Evolutionary conservation across 1,140 invertebrate species (phyloP).

Genomic region (Megathymus violae): DNA sequence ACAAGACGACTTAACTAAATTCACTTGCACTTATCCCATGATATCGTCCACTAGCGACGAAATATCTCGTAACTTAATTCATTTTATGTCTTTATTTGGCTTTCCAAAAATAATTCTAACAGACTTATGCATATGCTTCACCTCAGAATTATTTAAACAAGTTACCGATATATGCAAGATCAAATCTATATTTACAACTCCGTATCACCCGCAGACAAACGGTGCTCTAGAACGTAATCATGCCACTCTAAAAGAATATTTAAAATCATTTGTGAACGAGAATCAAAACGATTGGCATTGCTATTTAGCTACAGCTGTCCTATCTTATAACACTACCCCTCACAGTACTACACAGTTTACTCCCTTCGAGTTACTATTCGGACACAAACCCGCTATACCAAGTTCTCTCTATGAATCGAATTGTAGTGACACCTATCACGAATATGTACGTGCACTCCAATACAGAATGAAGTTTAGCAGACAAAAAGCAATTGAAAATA

Average conservation of each 20-base stretch:
- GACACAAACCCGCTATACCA: neutral
- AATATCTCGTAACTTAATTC: neutral
- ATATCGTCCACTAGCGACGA: neutral
- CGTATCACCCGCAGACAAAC: neutral
- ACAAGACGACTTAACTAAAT: conserved; percentile 57
- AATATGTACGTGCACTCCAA: conserved; percentile 23
- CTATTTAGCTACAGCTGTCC: conserved; percentile 42
- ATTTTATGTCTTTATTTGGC: neutral
- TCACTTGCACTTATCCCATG: conserved; percentile 47
- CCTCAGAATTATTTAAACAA: neutral
- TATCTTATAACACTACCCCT: conserved; percentile 49
- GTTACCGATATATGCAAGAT: neutral
- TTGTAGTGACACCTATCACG: conserved; percentile 9
- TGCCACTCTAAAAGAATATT: conserved; percentile 47
- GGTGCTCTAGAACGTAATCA: conserved; percentile 6
- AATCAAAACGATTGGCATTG: conserved; percentile 50
- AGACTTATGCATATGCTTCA: neutral
- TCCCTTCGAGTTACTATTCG: conserved; percentile 47
- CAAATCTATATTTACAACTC: neutral
- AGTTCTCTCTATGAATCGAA: neutral
- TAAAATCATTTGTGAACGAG: conserved; percentile 50
- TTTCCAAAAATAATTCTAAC: conserved; percentile 8
- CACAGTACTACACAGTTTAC: conserved; percentile 27
- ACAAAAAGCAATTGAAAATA: conserved; percentile 27
- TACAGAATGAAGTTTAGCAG: conserved; percentile 15